Evolutionary conservation across 2,797 vertebrate genomes (phyloP).

Genomic region (Otolemur crassicaudatus): DNA sequence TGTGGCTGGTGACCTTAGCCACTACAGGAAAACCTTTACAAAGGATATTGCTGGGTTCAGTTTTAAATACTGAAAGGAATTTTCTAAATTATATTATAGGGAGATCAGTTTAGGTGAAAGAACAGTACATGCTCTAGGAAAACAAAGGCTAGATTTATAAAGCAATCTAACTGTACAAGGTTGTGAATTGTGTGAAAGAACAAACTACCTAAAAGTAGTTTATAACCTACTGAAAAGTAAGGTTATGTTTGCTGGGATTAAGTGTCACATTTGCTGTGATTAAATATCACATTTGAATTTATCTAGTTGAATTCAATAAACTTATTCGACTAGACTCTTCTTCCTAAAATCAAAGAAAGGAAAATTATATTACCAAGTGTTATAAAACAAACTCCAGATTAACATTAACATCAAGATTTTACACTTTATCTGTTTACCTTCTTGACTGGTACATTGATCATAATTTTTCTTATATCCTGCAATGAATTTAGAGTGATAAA

Average conservation of each 20-base stretch:
- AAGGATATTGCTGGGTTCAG: background rate
- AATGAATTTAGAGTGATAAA: background rate
- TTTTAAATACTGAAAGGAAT: background rate
- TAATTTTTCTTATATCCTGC: background rate
- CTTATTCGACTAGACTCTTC: background rate
- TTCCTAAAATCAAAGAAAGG: slow-evolving; percentile 22
- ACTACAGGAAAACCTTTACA: background rate
- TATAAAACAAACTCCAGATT: background rate
- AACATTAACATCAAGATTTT: background rate
- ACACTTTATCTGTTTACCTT: background rate
- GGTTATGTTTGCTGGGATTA: background rate
- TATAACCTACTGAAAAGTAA: background rate
- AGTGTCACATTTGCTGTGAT: background rate
- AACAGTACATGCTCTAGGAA: background rate
- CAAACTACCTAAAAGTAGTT: background rate
- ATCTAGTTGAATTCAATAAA: background rate
- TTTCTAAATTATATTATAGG: background rate
- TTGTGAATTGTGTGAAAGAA: background rate
- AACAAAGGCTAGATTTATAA: background rate
- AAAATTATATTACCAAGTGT: background rate
- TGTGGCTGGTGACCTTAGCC: no score
- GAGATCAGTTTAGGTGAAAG: background rate
- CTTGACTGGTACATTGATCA: background rate
- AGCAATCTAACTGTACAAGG: background rate
- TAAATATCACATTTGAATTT: slow-evolving; percentile 2